Conservation (phyloP, 2,888 invertebrate genomes). For the Sarcophaga rosellei region DNA sequence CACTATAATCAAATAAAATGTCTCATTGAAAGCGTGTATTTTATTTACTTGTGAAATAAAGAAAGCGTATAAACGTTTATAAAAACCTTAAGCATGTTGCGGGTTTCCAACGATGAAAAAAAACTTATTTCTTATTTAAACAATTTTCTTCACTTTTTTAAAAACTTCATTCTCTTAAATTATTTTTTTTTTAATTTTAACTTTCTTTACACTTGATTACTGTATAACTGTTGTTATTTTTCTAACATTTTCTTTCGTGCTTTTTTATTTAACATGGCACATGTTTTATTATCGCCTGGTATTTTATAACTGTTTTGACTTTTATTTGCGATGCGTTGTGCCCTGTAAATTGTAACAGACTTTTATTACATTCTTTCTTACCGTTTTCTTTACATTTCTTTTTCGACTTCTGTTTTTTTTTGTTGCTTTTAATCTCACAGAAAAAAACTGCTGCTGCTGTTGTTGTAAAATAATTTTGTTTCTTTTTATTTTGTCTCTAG, state of each 20-base stretch:
- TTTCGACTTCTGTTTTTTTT: not conserved
- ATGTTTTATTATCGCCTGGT: slow-evolving; percentile 48
- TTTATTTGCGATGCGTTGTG: not conserved
- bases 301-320: slow-evolving; percentile 38
- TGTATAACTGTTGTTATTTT: not conserved
- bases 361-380: slow-evolving; percentile 13
- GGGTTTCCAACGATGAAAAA: no score
- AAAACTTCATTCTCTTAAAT: no score
- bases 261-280: slow-evolving; percentile 11
- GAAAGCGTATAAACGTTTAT: no score
- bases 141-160: no score
- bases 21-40: no score
- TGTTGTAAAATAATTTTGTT: not conserved
- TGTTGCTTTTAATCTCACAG: not conserved
- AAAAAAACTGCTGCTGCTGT: not conserved
- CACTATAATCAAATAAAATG: no score
- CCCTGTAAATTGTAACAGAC: slow-evolving; percentile 36
- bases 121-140: no score
- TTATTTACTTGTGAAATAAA: no score
- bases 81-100: no score
- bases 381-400: not conserved
- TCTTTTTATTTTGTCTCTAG: slow-evolving; percentile 11
- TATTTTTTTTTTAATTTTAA: no score
- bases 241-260: not conserved
- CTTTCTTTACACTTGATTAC: not conserved